Percentiles rank a stretch among this genome's conserved stretches.
These are phyloP conservation scores for Merops nubicus DNA, from an alignment of 2,113 vertebrate genomes.

Conservation along the genomic window DNA sequence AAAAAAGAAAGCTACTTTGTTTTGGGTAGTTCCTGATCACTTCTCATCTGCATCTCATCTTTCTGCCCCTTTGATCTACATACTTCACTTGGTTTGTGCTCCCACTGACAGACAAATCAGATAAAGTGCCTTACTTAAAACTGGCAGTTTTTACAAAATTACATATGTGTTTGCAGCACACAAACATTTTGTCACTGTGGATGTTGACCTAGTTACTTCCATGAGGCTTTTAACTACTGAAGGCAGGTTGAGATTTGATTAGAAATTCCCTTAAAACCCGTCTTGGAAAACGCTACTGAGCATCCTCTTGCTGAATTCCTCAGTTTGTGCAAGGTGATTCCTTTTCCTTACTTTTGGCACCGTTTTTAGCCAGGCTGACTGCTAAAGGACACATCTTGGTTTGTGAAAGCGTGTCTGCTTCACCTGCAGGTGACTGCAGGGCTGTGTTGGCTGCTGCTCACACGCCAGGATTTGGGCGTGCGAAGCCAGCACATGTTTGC, in stretches of 20 bases:
- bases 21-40: background rate
- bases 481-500: background rate
- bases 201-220: background rate
- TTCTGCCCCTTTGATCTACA: constrained; percentile 5
- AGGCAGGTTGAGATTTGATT: background rate
- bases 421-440: background rate
- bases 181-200: background rate
- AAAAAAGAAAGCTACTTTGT: constrained; percentile 12
- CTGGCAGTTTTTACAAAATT: background rate
- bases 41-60: background rate
- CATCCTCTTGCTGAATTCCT: background rate
- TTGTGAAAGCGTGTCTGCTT: background rate
- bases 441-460: background rate
- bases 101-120: background rate
- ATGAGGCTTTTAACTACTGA: background rate
- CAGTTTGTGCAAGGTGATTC: background rate
- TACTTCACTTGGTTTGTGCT: background rate
- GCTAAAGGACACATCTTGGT: background rate
- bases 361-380: background rate
- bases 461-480: background rate
- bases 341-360: background rate
- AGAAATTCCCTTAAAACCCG: background rate
- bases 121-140: background rate
- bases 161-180: background rate
- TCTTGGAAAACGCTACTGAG: background rate